Percentiles rank a stretch among this genome's conserved stretches.
phyloP scores from a whole-genome alignment of 2,888 invertebrate species.

The Lasioglossum vierecki region DNA sequence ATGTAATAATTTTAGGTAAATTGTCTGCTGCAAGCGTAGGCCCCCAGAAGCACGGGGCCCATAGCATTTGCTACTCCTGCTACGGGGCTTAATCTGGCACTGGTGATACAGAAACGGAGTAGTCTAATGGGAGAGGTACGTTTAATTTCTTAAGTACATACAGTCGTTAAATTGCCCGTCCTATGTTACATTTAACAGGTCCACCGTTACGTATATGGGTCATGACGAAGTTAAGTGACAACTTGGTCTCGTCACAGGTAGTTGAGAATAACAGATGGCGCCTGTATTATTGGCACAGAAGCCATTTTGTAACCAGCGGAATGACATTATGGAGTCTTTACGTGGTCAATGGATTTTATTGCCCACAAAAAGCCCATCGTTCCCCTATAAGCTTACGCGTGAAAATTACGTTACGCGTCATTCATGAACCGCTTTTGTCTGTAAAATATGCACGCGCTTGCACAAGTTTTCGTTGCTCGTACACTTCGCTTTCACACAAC shows the following conservation, averaged over 20 bases:
- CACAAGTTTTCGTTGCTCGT: neutral
- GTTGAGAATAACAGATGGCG: slow-evolving; percentile 2
- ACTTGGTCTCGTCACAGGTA: neutral
- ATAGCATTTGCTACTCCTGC: no score
- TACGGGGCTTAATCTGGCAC: no score
- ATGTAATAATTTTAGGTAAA: no score
- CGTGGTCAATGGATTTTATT: neutral
- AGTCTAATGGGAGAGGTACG: neutral
- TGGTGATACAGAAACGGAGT: neutral
- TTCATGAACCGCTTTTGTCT: neutral
- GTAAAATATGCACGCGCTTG: neutral
- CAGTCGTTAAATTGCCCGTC: neutral
- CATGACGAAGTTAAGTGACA: neutral
- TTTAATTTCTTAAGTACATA: slow-evolving; percentile 7
- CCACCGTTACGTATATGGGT: neutral
- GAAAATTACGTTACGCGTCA: neutral
- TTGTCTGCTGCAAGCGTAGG: no score
- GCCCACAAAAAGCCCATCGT: neutral
- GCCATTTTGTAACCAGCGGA: neutral
- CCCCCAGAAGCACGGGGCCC: no score
- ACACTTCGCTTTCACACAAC: neutral
- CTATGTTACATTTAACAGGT: neutral
- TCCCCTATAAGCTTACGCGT: neutral
- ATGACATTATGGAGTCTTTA: neutral
- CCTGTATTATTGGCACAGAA: neutral